Percentiles rank a stretch among this genome's conserved stretches.
These are phyloP conservation scores for Pangasianodon hypophthalmus DNA, from an alignment of 2,113 vertebrate genomes.

Conservation along the genomic window DNA sequence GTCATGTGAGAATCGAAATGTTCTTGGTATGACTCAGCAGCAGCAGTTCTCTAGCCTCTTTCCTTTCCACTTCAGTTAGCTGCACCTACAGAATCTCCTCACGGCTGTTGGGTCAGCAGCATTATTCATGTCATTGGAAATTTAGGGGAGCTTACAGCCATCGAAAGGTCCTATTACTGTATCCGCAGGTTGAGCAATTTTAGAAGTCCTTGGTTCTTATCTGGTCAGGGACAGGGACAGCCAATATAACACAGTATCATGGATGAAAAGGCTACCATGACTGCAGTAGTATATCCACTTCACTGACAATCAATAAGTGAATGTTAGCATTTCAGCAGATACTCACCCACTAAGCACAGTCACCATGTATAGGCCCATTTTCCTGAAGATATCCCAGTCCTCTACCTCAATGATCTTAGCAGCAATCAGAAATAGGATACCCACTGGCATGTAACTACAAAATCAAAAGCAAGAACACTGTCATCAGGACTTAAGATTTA, in stretches of 20 bases:
- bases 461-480: conserved; percentile 5
- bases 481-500: neutral
- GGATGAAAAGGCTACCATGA: conserved; percentile 55
- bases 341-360: conserved; percentile 95
- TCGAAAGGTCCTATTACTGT: conserved; percentile 64
- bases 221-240: conserved; percentile 62
- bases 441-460: conserved; percentile 93
- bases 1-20: conserved; percentile 20
- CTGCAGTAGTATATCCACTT: conserved; percentile 65
- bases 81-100: conserved; percentile 31
- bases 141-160: conserved; percentile 60
- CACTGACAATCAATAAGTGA: conserved; percentile 51
- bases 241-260: conserved; percentile 60
- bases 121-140: conserved; percentile 53
- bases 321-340: conserved; percentile 46
- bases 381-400: conserved; percentile 97
- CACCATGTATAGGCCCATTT: conserved; percentile 97
- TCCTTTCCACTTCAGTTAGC: conserved; percentile 51
- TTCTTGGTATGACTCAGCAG: conserved; percentile 44
- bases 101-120: conserved; percentile 44
- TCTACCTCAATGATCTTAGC: conserved; percentile 97
- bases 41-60: conserved; percentile 12
- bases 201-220: conserved; percentile 75
- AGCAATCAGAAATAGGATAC: conserved; percentile 95
- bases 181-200: conserved; percentile 72